These are phyloP conservation scores for Nemurella pictetii DNA, from an alignment of 2,888 invertebrate genomes.

Conservation along the genomic window DNA sequence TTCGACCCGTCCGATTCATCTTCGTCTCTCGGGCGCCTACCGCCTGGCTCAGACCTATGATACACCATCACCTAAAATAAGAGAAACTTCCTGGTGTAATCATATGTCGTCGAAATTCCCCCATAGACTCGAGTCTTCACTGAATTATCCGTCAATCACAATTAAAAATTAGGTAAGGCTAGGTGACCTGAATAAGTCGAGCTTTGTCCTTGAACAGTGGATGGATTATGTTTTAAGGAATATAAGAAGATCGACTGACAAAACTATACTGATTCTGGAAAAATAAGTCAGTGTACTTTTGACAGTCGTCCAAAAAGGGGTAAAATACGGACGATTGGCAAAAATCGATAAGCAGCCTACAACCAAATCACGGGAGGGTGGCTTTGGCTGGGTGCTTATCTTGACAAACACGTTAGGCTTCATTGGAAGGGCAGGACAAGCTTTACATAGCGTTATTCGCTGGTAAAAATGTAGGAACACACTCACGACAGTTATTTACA, in stretches of 20 bases:
- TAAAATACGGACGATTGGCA: background rate
- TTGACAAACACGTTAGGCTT: background rate
- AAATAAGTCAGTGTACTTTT: no score
- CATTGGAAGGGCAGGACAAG: background rate
- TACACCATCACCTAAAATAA: constrained; percentile 46
- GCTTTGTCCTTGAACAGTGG: background rate
- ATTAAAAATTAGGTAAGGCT: background rate
- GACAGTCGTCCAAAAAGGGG: background rate
- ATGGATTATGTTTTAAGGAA: background rate
- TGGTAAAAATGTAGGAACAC: background rate
- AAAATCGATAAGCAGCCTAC: background rate
- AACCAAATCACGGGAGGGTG: background rate
- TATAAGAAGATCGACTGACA: background rate
- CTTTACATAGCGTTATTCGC: background rate
- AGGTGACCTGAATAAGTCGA: background rate
- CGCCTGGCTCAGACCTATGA: constrained; percentile 44
- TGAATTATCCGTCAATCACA: constrained; percentile 31
- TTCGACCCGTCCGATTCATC: constrained; percentile 24
- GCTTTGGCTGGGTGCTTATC: background rate
- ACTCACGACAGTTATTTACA: constrained; percentile 1
- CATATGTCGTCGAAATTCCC: constrained; percentile 37
- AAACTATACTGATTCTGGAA: no score
- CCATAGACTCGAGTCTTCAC: constrained; percentile 2
- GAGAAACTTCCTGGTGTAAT: constrained; percentile 43
- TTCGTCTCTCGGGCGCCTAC: constrained; percentile 27